Conservation (phyloP, 1,140 invertebrate species). For the Anagrus nilaparvatae region DNA sequence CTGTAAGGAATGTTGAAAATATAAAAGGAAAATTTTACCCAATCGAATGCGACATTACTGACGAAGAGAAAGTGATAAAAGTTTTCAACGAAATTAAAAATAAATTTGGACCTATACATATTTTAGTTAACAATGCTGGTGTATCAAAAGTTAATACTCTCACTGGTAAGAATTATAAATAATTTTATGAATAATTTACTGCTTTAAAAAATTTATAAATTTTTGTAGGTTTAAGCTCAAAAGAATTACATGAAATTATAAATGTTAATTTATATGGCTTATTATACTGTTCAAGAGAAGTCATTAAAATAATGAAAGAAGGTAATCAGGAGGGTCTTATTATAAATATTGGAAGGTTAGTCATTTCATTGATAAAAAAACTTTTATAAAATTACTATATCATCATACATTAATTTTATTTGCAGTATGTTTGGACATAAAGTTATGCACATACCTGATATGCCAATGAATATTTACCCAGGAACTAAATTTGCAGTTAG, state of each 20-base stretch:
- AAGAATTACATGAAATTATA: too few species aligned
- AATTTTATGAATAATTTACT: too few species aligned
- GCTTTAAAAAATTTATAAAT: too few species aligned
- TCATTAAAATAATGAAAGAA: constrained; percentile 48
- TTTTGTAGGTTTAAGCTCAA: too few species aligned
- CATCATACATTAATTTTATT: too few species aligned
- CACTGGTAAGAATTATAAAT: too few species aligned
- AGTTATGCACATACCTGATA: constrained; percentile 18
- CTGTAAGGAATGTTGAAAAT: too few species aligned
- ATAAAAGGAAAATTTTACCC: too few species aligned
- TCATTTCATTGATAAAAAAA: too few species aligned
- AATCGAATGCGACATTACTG: constrained; percentile 42
- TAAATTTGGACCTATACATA: constrained; percentile 40
- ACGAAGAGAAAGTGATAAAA: constrained; percentile 38
- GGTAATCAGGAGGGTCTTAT: constrained; percentile 53
- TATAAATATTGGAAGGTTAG: constrained; percentile 53
- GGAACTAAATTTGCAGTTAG: constrained; percentile 53
- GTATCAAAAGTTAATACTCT: too few species aligned
- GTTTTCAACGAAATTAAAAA: constrained; percentile 40
- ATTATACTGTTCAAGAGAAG: constrained; percentile 45
- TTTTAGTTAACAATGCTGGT: constrained; percentile 49
- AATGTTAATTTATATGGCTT: constrained; percentile 53
- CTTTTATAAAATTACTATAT: too few species aligned
- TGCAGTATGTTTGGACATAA: constrained; percentile 37
- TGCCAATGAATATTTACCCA: constrained; percentile 42